Percentiles rank a stretch among this genome's conserved stretches.
Evolutionary conservation across 2,888 invertebrate species (phyloP).

Genomic region (Cyrtodaria siliqua): DNA sequence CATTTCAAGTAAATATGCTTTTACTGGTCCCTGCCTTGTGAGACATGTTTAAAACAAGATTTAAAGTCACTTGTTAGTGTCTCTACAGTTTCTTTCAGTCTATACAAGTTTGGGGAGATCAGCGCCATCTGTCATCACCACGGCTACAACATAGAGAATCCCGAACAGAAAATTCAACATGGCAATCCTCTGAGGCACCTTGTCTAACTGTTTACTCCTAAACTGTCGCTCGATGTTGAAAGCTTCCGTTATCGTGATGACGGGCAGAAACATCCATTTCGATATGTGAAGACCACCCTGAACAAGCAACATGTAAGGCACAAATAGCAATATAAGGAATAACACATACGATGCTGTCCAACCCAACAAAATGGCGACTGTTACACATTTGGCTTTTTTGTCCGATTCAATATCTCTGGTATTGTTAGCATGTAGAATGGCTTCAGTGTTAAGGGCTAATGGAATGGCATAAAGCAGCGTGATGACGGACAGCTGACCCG

Average conservation of each 20-base stretch:
- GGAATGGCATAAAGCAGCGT: constrained; percentile 97
- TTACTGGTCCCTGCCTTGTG: too few species aligned
- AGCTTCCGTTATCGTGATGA: constrained; percentile 94
- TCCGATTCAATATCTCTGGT: constrained; percentile 96
- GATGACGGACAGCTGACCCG: constrained; percentile 94
- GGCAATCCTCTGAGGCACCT: constrained; percentile 95
- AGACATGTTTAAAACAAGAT: too few species aligned
- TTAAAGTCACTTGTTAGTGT: too few species aligned
- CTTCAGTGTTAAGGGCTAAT: constrained; percentile 96
- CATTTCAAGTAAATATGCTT: too few species aligned
- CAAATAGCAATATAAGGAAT: constrained; percentile 95
- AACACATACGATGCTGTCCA: constrained; percentile 96
- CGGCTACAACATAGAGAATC: constrained; percentile 89
- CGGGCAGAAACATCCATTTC: constrained; percentile 94
- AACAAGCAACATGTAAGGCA: constrained; percentile 93
- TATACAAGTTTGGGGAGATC: constrained; percentile 63
- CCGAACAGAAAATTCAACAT: constrained; percentile 96
- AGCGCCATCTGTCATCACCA: constrained; percentile 53
- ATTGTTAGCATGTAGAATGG: constrained; percentile 97
- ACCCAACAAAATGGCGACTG: constrained; percentile 97
- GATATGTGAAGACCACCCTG: constrained; percentile 94
- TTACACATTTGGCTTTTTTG: constrained; percentile 95
- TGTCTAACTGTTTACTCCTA: constrained; percentile 92
- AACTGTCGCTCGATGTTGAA: constrained; percentile 96
- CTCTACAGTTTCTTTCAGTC: neutral